Evolutionary conservation across 64 coral and sea anemone species (phyloP), one percentile per base, ranked within the genome.

Genomic region (Pocillopora damicornis): DNA sequence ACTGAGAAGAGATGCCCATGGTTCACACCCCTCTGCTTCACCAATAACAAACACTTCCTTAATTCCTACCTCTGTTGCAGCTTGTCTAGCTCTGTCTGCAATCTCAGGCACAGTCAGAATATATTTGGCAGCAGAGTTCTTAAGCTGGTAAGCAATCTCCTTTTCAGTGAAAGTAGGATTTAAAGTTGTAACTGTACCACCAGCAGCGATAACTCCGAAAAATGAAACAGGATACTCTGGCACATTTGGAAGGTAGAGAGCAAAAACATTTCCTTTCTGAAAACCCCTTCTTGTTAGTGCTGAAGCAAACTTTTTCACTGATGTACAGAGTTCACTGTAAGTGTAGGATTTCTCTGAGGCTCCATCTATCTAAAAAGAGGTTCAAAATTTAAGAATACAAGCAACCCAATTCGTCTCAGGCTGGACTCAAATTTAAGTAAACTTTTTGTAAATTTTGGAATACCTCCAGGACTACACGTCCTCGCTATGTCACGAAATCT

Each of bases 241-340:
- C 17, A 95, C 83, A 68, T 95, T 95, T 18, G 89, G 93, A 9
- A 95, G 73, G 58, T 84, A 64, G 13, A 95, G 58, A 3, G 86
- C 89, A 74, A 89, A 79, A 0, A 95, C 89, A 14, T 95, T 89
- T 30, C 88, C 87, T 72, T 82, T 87, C 37, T 88, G 88, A 42
- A 91, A 84, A 35, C 93, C 93, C 75, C 84, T 63, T 22, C 60
- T 69, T 35, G 85, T 79, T 69, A 95, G 63, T 1, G 89, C 90
- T 61, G 93, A 95, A 5, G 89, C 89, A 66, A 78, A 71, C 12
- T 92, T 92, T 86, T 73, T 89, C 2, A 73, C 5, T 58, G 77
- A 89, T 22, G 88, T 77, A 30, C 71, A 74, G 11, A 95, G 78
- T 9, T 74, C 80, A 64, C 77, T 59, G 63, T 92, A 95, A 0